phyloP scores from a whole-genome alignment of 2,113 vertebrate species.

The Patagioenas fasciata region DNA sequence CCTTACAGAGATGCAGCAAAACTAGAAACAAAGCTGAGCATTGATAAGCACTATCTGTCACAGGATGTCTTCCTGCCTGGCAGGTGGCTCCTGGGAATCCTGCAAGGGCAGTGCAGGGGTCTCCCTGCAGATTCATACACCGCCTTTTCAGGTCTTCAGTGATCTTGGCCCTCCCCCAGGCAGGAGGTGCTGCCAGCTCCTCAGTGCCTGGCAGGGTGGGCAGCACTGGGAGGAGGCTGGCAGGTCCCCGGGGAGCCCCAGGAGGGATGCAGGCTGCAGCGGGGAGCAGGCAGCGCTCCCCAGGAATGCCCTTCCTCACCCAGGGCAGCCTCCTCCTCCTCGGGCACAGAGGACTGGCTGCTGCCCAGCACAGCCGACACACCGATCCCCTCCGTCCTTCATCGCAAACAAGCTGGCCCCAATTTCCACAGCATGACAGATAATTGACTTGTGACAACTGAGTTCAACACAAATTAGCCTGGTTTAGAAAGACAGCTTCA shows the following conservation, averaged over 20 bases:
- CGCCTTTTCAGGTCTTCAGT: accelerated
- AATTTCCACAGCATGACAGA: neutral
- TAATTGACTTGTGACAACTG: neutral
- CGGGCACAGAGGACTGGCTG: accelerated
- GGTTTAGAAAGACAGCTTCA: neutral
- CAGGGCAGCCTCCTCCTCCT: neutral
- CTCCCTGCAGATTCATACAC: too few species aligned
- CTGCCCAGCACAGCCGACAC: neutral
- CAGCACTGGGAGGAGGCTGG: neutral
- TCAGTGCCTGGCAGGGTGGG: accelerated
- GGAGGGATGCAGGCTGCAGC: neutral
- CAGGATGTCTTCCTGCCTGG: neutral
- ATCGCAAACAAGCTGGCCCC: neutral
- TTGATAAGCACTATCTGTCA: neutral
- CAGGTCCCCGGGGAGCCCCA: accelerated
- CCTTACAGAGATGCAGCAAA: neutral
- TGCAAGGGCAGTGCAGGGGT: neutral
- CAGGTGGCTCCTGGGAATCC: neutral
- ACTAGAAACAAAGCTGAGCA: neutral
- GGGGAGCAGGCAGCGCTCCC: neutral
- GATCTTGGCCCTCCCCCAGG: neutral
- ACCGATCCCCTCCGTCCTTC: accelerated
- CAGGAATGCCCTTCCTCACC: neutral
- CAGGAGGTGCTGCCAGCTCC: neutral
- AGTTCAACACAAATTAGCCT: neutral